Base-by-base conservation (phyloP, 1,140 invertebrate species). In the Pseudomyrmex dendroicus region DNA sequence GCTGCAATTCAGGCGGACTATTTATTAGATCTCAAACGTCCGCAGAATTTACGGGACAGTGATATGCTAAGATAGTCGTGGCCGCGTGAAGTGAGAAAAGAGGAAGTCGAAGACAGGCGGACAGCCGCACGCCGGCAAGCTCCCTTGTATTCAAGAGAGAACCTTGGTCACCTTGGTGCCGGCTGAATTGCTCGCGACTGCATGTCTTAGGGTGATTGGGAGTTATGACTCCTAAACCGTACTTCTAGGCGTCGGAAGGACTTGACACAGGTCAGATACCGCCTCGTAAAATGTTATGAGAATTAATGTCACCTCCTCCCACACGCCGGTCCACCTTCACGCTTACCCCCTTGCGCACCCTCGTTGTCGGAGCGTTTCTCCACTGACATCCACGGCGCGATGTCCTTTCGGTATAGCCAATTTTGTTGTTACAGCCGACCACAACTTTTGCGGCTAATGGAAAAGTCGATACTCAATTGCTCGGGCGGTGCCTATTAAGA, bases 241-340 rank as follows among this genome's bases (percentile, higher is more conserved):
- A 90, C 91, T 93, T 82, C 87, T 87, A 87, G 89, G 85, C 90
- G 91, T 91, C 88, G 92, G 88, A 89, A 91, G 89, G 91, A 93
- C 91, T 94, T 93, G 93, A 93, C 92, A 92, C 91, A 91, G 93
- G 91, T 94, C 93, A 92, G 93, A 93, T 93, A 94, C 91, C 92
- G 90, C 89, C 90, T 93, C 93, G 91, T 93, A 93, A 94, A 94
- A 94, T 93, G 92, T 94, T 94, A 94, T 94, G 93, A 94, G 93
- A 94, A 94, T 94, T 94, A 94, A 94, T 94, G 93, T 92, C 91
- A 82, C 83, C 88, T 86, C 84, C 52, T 22, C 63, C 74, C 68
- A 7, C 64, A 50, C n/a, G 44, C 73, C 48, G 66, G 35, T 63
- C 78, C 82, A 82, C 84, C 87, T 87, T 82, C 68, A 70, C 46